These are phyloP conservation scores for Lottia scabra DNA, from an alignment of 2,888 invertebrate genomes.

Conservation along the genomic window DNA sequence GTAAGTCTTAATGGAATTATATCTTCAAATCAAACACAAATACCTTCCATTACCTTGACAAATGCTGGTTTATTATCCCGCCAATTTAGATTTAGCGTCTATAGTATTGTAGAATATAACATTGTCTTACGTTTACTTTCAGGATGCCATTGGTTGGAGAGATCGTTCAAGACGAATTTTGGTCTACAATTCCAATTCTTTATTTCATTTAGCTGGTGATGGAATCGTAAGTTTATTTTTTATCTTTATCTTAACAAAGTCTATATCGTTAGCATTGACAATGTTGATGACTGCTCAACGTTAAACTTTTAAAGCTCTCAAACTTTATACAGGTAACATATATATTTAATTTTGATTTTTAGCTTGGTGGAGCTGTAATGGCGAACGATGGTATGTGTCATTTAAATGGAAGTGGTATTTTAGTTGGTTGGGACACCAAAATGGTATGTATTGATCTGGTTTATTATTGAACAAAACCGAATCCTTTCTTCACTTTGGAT, in stretches of 20 bases:
- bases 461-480: background rate
- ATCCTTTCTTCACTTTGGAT: too few species aligned
- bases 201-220: conserved; percentile 98
- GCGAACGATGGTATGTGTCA: conserved; percentile 52
- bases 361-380: conserved; percentile 50
- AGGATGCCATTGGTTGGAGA: conserved; percentile 91
- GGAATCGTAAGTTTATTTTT: conserved; percentile 84
- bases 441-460: conserved; percentile 6
- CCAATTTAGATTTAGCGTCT: background rate
- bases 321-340: background rate
- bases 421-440: conserved; percentile 10
- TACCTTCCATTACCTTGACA: background rate
- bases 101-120: too few species aligned
- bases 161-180: conserved; percentile 89
- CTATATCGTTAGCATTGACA: too few species aligned
- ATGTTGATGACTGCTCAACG: too few species aligned
- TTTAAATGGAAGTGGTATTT: conserved; percentile 29
- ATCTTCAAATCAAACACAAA: too few species aligned
- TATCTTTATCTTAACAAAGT: too few species aligned
- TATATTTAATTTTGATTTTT: conserved; percentile 1
- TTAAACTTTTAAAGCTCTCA: too few species aligned
- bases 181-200: conserved; percentile 96
- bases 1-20: conserved; percentile 40
- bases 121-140: conserved; percentile 38
- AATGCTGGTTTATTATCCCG: background rate